A percentile compares a stretch with the other conserved stretches of the same genome.
Evolutionary conservation across 2,113 vertebrate species (phyloP).

Genomic region (Poicephalus gulielmi): DNA sequence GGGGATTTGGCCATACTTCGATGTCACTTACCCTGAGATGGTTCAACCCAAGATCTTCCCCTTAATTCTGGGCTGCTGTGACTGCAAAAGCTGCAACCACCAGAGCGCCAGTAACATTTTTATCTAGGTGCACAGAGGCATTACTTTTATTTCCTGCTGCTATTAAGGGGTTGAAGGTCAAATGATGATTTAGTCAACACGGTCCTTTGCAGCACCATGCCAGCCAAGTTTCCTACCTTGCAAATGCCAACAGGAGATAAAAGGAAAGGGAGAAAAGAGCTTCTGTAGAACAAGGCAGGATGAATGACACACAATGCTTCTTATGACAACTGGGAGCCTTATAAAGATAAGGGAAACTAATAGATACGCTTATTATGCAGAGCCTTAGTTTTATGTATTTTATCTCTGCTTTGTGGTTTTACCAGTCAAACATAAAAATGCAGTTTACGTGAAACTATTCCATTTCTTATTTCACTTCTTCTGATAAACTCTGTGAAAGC

Average conservation of each 20-base stretch:
- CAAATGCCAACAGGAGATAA: background rate
- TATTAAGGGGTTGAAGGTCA: background rate
- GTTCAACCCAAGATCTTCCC: rapidly evolving
- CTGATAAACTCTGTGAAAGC: background rate
- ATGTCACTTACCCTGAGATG: background rate
- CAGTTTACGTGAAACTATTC: slow-evolving; percentile 17
- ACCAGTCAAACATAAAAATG: slow-evolving; percentile 36
- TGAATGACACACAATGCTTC: slow-evolving; percentile 44
- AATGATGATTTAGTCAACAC: background rate
- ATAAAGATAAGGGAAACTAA: slow-evolving; percentile 33
- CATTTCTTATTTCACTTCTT: slow-evolving; percentile 46
- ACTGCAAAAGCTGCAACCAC: background rate
- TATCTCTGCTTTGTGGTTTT: slow-evolving; percentile 47
- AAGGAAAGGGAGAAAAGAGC: background rate
- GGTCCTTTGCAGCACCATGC: background rate
- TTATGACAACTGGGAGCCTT: slow-evolving; percentile 39
- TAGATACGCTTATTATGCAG: slow-evolving; percentile 30
- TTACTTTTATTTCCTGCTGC: background rate
- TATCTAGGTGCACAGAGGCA: background rate
- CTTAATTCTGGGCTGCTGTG: rapidly evolving
- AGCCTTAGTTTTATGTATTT: slow-evolving; percentile 15
- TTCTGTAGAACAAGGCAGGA: slow-evolving; percentile 33
- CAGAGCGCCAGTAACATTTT: rapidly evolving
- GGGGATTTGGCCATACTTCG: background rate
- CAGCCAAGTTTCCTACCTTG: background rate